Base-by-base conservation (phyloP, 2,113 vertebrate species). In the Cyprinodon tularosa region DNA sequence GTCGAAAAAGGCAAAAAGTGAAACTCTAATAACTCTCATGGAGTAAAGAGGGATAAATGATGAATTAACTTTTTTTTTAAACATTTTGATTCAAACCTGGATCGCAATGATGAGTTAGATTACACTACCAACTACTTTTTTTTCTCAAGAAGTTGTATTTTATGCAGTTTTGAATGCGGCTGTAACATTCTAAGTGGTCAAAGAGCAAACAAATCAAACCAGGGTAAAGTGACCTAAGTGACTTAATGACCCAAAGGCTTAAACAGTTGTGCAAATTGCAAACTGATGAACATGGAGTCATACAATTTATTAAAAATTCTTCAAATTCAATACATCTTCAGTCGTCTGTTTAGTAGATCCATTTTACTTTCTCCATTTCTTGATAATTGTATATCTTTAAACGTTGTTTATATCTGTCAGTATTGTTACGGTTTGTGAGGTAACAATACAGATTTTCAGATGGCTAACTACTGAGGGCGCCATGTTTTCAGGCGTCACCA, bases 361-460 rank as follows among this genome's bases (percentile, higher is more conserved):
- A 40, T 50, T 66, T 72, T n/a, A 63, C 53, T 39, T 62, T 79
- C 0, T 38, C 78, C 38, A 68, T 48, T 85, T 37, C 76, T 59
- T 81, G 29, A 68, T 60, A 78, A n/a, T 85, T 60, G 36, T 59
- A 80, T 66, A 68, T 68, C 68, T 77, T 78, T 81, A 63, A 62
- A 61, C 70, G 15, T 67, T 3, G 29, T 77, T 82, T 82, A 42
- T 61, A 76, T 84, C 71, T 57, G 3, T 62, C 60, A 72, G 60
- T 37, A n/a, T 77, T 66, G 17, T 64, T 48, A 44, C 22, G 17
- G 50, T 53, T 53, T 9, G 50, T 2, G 20, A n/a, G 17, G 29
- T 29, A 29, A 29, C 29, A 29, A n/a, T 50, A 50, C 48, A 20
- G 50, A 1, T 20, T 57, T 57, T 57, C 2, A 15, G 17, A 50